phyloP scores from a whole-genome alignment of 2,113 vertebrate genomes.

The Bettongia penicillata region DNA sequence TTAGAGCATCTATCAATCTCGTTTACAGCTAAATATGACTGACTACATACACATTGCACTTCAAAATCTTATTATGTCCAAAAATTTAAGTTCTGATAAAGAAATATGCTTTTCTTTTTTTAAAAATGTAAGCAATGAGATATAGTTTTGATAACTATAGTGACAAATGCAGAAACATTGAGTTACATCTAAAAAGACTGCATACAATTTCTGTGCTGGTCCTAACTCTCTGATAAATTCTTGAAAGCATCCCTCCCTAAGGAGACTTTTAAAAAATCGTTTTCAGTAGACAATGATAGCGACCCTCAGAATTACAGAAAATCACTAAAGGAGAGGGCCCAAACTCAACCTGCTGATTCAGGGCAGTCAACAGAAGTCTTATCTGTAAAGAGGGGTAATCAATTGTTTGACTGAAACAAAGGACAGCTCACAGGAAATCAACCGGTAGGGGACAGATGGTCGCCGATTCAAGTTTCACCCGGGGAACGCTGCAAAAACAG shows the following conservation, averaged over 20 bases:
- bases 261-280: conserved; percentile 40
- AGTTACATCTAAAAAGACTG: conserved; percentile 37
- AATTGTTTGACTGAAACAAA: conserved; percentile 96
- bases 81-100: conserved; percentile 67
- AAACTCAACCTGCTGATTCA: conserved; percentile 82
- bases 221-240: conserved; percentile 17
- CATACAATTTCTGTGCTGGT: conserved; percentile 31
- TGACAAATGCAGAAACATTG: conserved; percentile 36
- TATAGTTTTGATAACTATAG: conserved; percentile 46
- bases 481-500: conserved; percentile 77
- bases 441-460: conserved; percentile 94
- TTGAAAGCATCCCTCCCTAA: conserved; percentile 43
- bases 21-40: conserved; percentile 37
- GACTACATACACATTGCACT: conserved; percentile 38
- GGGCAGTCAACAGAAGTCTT: conserved; percentile 86
- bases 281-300: conserved; percentile 35
- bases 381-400: conserved; percentile 92
- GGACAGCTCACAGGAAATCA: conserved; percentile 90
- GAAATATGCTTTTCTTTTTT: neutral
- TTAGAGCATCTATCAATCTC: conserved; percentile 45
- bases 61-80: conserved; percentile 34
- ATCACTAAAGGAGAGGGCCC: conserved; percentile 32
- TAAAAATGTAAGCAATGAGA: neutral
- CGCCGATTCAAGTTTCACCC: conserved; percentile 89
- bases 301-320: conserved; percentile 12